Evolutionary conservation across 1,140 invertebrate genomes (phyloP).

Genomic region (Nasonia longicornis): DNA sequence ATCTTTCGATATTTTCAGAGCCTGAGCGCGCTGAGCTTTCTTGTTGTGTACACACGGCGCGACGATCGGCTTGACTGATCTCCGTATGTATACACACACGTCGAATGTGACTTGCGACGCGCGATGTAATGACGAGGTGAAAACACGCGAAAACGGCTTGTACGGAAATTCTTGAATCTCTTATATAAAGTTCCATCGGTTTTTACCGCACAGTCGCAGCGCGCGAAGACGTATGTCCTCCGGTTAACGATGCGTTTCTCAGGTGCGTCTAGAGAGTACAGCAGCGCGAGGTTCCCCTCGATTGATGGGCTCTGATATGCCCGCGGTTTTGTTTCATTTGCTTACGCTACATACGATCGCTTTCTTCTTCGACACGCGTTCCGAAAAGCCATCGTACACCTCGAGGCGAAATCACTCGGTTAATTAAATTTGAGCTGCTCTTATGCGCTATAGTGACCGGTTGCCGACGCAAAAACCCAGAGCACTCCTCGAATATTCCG

Average conservation of each 20-base stretch:
- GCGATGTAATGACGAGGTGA: conserved; percentile 39
- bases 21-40: background rate
- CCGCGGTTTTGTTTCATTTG: too few relatives aligned
- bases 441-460: background rate
- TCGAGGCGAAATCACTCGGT: too few relatives aligned
- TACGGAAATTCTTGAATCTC: conserved; percentile 42
- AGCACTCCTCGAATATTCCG: conserved; percentile 26
- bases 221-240: background rate
- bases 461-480: background rate
- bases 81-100: background rate
- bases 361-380: too few relatives aligned
- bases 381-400: too few relatives aligned
- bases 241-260: conserved; percentile 28
- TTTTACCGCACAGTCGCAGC: background rate
- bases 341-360: too few relatives aligned
- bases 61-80: conserved; percentile 22
- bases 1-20: conserved; percentile 39
- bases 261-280: too few relatives aligned
- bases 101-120: background rate
- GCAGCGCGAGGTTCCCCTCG: too few relatives aligned
- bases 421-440: conserved; percentile 31
- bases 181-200: conserved; percentile 18
- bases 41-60: background rate
- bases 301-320: too few relatives aligned
- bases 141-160: conserved; percentile 41